phyloP scores from a whole-genome alignment of 30 jellyfish, hydroid and myxozoan species.

The Aurelia aurita complex sp. Pacific region DNA sequence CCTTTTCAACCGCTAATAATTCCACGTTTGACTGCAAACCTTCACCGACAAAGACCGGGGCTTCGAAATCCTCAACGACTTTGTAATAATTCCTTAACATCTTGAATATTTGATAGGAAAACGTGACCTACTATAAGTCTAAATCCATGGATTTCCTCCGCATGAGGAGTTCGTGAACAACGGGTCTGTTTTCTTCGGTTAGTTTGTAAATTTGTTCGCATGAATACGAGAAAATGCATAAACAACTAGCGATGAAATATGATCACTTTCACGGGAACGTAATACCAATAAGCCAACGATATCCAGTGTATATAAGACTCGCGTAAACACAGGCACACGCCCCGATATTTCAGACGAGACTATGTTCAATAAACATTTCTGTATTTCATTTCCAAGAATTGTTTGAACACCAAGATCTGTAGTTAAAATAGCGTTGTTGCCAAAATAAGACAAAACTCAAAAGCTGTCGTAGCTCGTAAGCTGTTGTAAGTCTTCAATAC shows the following conservation, averaged over 20 bases:
- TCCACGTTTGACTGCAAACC: conserved; percentile 34
- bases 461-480: too few species aligned
- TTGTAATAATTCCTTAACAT: conserved; percentile 68
- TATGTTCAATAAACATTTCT: too few species aligned
- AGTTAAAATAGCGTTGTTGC: too few species aligned
- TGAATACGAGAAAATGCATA: neutral
- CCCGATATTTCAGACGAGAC: neutral
- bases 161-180: neutral
- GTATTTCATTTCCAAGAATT: too few species aligned
- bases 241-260: neutral
- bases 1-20: conserved; percentile 65
- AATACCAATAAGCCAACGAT: too few species aligned
- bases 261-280: neutral
- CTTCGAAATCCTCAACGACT: conserved; percentile 60
- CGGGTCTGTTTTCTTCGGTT: conserved; percentile 13
- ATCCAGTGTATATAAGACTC: too few species aligned
- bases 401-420: too few species aligned
- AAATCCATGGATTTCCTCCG: conserved; percentile 28
- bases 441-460: neutral
- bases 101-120: neutral
- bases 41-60: conserved; percentile 21
- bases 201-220: neutral
- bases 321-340: neutral
- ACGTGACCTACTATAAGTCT: conserved; percentile 10
- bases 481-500: too few species aligned